Percentiles rank a stretch among this genome's conserved stretches.
Conservation (phyloP, 2,888 invertebrate genomes). For the Epinotia demarniana region DNA sequence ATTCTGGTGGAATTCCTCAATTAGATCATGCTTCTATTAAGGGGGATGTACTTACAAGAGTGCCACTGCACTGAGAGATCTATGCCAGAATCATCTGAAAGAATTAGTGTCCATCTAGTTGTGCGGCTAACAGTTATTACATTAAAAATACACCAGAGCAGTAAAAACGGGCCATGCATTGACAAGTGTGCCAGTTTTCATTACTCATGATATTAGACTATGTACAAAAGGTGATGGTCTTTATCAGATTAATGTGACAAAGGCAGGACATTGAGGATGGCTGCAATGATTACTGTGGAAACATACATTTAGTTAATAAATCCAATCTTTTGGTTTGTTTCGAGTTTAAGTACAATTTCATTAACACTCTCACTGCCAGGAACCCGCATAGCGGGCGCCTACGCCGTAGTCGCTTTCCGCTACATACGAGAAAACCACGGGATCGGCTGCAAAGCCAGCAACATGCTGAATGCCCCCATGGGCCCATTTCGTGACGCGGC, state of each 20-base stretch:
- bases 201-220: constrained; percentile 1
- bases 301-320: too few species aligned
- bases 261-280: neutral
- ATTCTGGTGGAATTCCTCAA: neutral
- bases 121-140: constrained; percentile 55
- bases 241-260: constrained; percentile 15
- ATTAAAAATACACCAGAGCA: constrained; percentile 16
- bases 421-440: too few species aligned
- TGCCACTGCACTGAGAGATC: constrained; percentile 71
- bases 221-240: constrained; percentile 21
- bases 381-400: neutral
- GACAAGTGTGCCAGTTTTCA: neutral
- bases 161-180: neutral
- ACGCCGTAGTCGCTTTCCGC: too few species aligned
- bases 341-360: neutral
- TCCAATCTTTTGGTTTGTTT: too few species aligned
- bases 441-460: too few species aligned
- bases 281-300: too few species aligned
- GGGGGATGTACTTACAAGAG: constrained; percentile 69
- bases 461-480: too few species aligned
- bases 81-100: constrained; percentile 79
- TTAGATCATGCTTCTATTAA: constrained; percentile 44
- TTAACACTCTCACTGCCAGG: neutral
- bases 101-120: constrained; percentile 67
- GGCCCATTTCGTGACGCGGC: too few species aligned